A percentile compares a stretch with the other conserved stretches of the same genome.
These are phyloP conservation scores for Pongo abelii DNA, from an alignment of 2,113 vertebrate species.

Conservation along the genomic window DNA sequence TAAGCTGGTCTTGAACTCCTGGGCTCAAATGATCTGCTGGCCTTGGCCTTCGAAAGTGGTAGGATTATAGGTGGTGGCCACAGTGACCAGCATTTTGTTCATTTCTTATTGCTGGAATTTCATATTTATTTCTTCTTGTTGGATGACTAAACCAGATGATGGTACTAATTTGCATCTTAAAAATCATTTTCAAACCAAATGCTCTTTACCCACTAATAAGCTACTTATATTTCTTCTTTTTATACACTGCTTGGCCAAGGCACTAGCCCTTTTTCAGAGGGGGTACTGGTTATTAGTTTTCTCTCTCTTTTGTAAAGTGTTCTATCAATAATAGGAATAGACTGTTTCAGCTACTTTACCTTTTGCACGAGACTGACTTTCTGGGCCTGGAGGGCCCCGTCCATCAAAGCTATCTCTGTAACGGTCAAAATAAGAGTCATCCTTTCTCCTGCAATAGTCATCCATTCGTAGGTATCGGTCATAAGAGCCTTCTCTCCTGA, in stretches of 20 bases:
- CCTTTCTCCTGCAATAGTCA: conserved; percentile 92
- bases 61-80: not conserved
- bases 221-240: conserved; percentile 1
- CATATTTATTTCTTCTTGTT: conserved; percentile 1
- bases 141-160: not conserved
- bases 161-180: not conserved
- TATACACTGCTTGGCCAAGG: not conserved
- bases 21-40: not conserved
- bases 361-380: conserved; percentile 85
- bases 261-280: not conserved
- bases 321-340: not conserved
- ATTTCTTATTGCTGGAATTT: not conserved
- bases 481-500: conserved; percentile 89
- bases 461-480: conserved; percentile 90
- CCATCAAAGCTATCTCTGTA: conserved; percentile 92
- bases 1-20: not conserved
- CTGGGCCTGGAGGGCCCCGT: conserved; percentile 86
- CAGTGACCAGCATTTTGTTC: not conserved
- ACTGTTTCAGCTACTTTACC: conserved; percentile 33
- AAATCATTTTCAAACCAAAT: conserved; percentile 16
- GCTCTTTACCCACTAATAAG: not conserved
- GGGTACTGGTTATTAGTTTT: not conserved
- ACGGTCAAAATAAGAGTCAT: conserved; percentile 90
- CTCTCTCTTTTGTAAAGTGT: not conserved
- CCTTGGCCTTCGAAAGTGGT: not conserved